Evolutionary conservation across 2,888 invertebrate species (phyloP), one percentile per base, ranked within the genome.

Genomic region (Cristatella mucedo): DNA sequence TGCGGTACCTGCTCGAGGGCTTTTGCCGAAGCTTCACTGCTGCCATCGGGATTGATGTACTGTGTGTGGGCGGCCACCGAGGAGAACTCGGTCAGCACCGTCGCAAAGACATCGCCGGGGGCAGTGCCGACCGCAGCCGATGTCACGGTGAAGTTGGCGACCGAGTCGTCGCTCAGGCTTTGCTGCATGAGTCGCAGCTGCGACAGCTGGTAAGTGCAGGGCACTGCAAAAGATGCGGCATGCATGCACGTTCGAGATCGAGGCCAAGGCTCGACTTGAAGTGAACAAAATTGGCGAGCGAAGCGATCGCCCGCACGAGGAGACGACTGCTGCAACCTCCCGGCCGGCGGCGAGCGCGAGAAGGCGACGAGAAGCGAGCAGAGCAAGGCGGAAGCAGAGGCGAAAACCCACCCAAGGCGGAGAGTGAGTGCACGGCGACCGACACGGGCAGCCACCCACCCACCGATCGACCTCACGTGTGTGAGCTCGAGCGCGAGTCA

Each of bases 31-130:
- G n/a, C n/a, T n/a, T n/a, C n/a, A n/a, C n/a, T n/a, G n/a, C n/a
- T n/a, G n/a, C n/a, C n/a, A n/a, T n/a, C n/a, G n/a, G n/a, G n/a
- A n/a, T n/a, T n/a, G n/a, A n/a, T n/a, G n/a, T n/a, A n/a, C 43
- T 61, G 59, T 3, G 59, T 59, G 43, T 60, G 57, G 1, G 60
- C 55, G 11, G 59, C 60, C 3, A 61, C 55, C 1, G 60, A 56
- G 6, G 60, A 60, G 44, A 61, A 61, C 46, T 61, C 58, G 1
- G 59, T 52, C 33, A 61, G 46, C 18, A 61, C 52, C 2, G 54
- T 24, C 9, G 11, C 16, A n/a, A 34, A 33, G 38, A 7, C 29
- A 32, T 13, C 13, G 15, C 9, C n/a, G 38, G n/a, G 33, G 34
- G n/a, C 29, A 32, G n/a, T 15, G 34, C 13, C 13, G 38, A 34